Evolutionary conservation across 2,113 vertebrate species (phyloP).

Genomic region (Chaetops frenatus): DNA sequence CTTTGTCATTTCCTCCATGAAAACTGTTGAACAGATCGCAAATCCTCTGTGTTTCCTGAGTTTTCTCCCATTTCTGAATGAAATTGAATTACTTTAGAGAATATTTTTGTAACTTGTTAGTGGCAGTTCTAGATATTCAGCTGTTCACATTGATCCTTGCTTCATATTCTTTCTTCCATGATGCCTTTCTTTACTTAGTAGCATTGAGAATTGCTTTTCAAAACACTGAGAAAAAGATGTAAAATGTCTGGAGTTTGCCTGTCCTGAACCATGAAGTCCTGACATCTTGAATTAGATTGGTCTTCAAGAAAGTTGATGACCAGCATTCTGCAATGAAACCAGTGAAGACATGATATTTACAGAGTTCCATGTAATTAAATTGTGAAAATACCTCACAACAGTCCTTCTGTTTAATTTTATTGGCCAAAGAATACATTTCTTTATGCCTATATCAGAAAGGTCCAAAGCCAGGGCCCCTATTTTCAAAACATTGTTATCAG

Average conservation of each 20-base stretch:
- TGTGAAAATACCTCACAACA: background rate
- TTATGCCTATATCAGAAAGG: background rate
- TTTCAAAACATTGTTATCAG: background rate
- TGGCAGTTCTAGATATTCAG: background rate
- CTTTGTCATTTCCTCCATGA: background rate
- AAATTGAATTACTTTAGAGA: background rate
- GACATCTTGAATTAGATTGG: background rate
- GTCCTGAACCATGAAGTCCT: background rate
- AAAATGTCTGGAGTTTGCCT: background rate
- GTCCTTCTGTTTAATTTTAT: background rate
- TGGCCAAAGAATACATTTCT: fast-evolving
- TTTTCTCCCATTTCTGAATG: background rate
- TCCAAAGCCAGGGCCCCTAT: background rate
- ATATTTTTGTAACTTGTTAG: background rate
- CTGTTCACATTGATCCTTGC: background rate
- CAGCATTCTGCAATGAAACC: background rate
- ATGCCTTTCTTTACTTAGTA: background rate
- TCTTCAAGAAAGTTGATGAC: background rate
- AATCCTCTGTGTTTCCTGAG: background rate
- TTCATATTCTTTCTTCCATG: background rate
- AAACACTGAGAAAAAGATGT: background rate
- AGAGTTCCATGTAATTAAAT: background rate
- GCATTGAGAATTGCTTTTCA: background rate
- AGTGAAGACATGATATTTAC: background rate
- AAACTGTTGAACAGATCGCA: background rate